phyloP scores from a whole-genome alignment of 2,113 vertebrate species.

The Nestor notabilis region DNA sequence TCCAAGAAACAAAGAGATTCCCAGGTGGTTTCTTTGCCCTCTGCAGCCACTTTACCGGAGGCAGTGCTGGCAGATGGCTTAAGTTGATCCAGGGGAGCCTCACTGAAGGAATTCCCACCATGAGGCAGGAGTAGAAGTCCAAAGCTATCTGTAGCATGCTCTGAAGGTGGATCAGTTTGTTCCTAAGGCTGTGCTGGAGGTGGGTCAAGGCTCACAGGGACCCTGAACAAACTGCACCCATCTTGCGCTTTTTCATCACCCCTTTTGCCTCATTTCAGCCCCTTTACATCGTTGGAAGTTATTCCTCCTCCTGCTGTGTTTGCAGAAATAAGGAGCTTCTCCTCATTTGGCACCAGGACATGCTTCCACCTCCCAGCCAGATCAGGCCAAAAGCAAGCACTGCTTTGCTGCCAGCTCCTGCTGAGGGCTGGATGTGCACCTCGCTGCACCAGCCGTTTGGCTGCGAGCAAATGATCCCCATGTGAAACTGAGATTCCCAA shows the following conservation, averaged over 20 bases:
- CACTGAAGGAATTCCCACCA: not conserved
- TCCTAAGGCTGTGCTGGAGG: not conserved
- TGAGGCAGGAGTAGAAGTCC: not conserved
- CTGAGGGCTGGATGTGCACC: not conserved
- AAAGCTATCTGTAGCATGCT: fast-evolving
- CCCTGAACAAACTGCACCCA: not conserved
- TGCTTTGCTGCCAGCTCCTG: not conserved
- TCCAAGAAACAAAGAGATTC: not conserved
- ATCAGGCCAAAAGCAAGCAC: fast-evolving
- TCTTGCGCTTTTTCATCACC: not conserved
- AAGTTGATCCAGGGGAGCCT: not conserved
- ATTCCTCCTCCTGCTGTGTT: not conserved
- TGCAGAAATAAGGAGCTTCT: not conserved
- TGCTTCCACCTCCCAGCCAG: not conserved
- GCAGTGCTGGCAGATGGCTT: not conserved
- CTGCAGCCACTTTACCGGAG: not conserved
- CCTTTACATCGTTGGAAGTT: fast-evolving
- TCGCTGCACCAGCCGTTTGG: fast-evolving
- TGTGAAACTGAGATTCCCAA: not conserved
- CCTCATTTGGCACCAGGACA: not conserved
- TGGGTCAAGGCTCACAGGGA: not conserved
- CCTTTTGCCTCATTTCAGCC: not conserved
- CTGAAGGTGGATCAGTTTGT: not conserved
- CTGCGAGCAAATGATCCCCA: fast-evolving
- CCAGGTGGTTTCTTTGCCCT: not conserved